Base-by-base conservation (phyloP, 2,888 invertebrate genomes). In the Nudaria mundana region DNA sequence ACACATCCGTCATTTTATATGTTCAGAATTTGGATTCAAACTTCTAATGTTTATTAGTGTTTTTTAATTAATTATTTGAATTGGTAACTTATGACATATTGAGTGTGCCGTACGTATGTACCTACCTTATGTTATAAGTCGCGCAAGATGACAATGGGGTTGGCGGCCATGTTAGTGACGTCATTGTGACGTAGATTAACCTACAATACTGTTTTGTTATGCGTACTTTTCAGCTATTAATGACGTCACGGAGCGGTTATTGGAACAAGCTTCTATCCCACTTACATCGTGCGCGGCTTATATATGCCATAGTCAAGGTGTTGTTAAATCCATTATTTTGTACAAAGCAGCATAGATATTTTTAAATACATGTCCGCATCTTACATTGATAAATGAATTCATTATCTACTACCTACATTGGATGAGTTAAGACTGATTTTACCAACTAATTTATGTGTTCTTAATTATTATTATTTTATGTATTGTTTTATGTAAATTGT, bases 381-480 rank as follows among this genome's bases (percentile, higher is more conserved):
- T 55, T 50, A 57, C 63, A 61, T 68, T 50, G 45, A 49, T 56
- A 37, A 50, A 49, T 56, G 36, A 50, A 55, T 53, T 53, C 48
- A 44, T 56, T 40, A 42, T n/a, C 38, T 40, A 12, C 43, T 55
- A 50, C 34, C 30, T 61, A 36, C 35, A 43, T 59, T 57, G 40
- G 61, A 51, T 66, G 45, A 51, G 66, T 72, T 64, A 81, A 83
- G 84, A 85, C 84, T 85, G 84, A 84, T 81, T 75, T 76, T 63
- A 61, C 63, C 65, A 66, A 42, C 51, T 61, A 57, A 44, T 61
- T 56, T 53, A 48, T 57, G 51, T 60, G 70, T 70, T 66, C 67
- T 61, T 52, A 57, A 65, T 71, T 33, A 30, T 16, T 67, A 69
- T 69, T 56, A 56, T 64, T n/a, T 62, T 60, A 57, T 65, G 45